These are phyloP conservation scores for Coptotermes formosanus DNA, from an alignment of 1,140 invertebrate genomes.

Conservation along the genomic window DNA sequence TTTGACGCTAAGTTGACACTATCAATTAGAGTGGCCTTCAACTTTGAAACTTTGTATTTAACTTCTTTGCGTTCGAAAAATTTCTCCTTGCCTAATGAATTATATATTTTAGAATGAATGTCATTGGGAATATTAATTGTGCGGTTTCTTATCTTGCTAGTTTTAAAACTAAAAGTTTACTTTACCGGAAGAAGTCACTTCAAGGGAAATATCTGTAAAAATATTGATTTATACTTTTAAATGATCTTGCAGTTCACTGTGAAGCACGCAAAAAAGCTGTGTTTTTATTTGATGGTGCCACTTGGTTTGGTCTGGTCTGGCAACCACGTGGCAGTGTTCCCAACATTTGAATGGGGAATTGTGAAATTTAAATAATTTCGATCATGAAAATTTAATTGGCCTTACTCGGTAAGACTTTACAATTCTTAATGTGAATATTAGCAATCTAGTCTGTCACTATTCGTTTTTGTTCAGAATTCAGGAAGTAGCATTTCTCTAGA, in stretches of 20 bases:
- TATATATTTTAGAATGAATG: background rate
- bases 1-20: no score
- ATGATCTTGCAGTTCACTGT: background rate
- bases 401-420: background rate
- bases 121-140: background rate
- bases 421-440: background rate
- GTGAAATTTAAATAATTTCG: background rate
- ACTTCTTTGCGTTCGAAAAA: background rate
- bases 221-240: background rate
- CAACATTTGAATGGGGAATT: background rate
- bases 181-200: background rate
- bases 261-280: background rate
- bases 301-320: background rate
- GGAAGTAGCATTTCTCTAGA: no score
- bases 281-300: background rate
- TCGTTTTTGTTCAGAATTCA: no score
- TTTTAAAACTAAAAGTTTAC: background rate
- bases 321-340: background rate
- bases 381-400: background rate
- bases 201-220: slow-evolving; percentile 13
- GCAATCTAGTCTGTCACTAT: no score
- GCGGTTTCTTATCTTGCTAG: background rate
- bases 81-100: background rate
- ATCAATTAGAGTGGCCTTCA: background rate
- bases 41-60: background rate